Percentiles rank a stretch among this genome's conserved stretches.
These are phyloP conservation scores for Arenaria interpres DNA, from an alignment of 2,113 vertebrate species.

Conservation along the genomic window DNA sequence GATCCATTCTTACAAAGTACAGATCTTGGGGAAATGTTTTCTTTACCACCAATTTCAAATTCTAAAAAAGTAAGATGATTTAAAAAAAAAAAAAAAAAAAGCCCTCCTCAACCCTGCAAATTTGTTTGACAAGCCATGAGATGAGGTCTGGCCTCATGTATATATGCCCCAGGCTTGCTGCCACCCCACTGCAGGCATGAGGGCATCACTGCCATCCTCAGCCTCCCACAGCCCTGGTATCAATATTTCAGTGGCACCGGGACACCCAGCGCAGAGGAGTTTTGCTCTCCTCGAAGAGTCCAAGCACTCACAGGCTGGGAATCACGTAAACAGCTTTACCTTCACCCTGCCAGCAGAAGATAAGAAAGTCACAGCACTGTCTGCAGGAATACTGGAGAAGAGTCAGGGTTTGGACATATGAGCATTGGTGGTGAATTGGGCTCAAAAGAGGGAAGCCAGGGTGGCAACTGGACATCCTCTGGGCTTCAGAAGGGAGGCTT, in stretches of 20 bases:
- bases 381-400: not conserved
- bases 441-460: not conserved
- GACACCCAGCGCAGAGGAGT: not conserved
- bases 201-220: not conserved
- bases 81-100: not conserved
- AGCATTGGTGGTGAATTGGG: not conserved
- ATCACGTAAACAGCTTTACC: not conserved
- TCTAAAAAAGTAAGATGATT: not conserved
- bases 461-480: not conserved
- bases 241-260: fast-evolving
- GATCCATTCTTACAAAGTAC: not conserved
- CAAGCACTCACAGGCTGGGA: not conserved
- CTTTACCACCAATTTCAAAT: not conserved
- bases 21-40: not conserved
- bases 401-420: not conserved
- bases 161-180: not conserved
- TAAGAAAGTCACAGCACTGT: not conserved
- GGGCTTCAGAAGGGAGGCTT: not conserved
- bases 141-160: fast-evolving
- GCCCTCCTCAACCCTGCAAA: not conserved
- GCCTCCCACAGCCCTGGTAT: not conserved
- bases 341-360: not conserved
- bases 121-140: not conserved
- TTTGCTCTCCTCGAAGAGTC: not conserved
- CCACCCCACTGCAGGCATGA: fast-evolving